phyloP scores from a whole-genome alignment of 35 echinoderm and acorn worm genomes.

The Apostichopus japonicus region DNA sequence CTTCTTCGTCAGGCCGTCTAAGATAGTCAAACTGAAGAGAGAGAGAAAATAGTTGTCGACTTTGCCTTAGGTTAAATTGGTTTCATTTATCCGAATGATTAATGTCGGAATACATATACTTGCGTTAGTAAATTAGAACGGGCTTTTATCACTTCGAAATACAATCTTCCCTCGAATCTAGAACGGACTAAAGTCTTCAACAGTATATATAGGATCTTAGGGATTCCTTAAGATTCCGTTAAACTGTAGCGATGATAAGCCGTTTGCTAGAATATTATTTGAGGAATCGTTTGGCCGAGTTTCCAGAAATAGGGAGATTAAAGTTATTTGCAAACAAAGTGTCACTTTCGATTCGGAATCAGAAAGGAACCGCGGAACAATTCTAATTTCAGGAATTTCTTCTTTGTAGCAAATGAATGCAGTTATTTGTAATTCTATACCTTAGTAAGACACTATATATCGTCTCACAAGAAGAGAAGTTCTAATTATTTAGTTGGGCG shows the following conservation, averaged over 20 bases:
- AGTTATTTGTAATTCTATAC: no score
- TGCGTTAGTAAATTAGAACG: background rate
- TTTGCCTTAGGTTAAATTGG: background rate
- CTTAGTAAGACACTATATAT: no score
- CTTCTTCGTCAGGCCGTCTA: no score
- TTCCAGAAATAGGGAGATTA: constrained; percentile 1
- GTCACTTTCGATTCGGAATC: background rate
- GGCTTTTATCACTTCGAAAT: background rate
- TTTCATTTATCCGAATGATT: background rate
- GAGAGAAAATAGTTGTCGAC: background rate
- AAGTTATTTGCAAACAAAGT: background rate
- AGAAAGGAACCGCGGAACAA: background rate
- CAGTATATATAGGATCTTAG: background rate
- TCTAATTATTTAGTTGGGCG: no score
- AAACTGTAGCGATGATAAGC: background rate
- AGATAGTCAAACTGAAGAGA: background rate
- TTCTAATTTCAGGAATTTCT: no score
- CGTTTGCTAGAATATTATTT: background rate
- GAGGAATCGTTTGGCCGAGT: background rate
- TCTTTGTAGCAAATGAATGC: no score
- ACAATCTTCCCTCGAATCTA: background rate
- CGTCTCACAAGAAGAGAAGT: no score
- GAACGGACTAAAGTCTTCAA: background rate
- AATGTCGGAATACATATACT: background rate
- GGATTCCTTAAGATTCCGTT: background rate